A percentile compares a stretch with the other conserved stretches of the same genome.
Evolutionary conservation across 2,797 vertebrate species (phyloP).

Genomic region (Champsocephalus gunnari): DNA sequence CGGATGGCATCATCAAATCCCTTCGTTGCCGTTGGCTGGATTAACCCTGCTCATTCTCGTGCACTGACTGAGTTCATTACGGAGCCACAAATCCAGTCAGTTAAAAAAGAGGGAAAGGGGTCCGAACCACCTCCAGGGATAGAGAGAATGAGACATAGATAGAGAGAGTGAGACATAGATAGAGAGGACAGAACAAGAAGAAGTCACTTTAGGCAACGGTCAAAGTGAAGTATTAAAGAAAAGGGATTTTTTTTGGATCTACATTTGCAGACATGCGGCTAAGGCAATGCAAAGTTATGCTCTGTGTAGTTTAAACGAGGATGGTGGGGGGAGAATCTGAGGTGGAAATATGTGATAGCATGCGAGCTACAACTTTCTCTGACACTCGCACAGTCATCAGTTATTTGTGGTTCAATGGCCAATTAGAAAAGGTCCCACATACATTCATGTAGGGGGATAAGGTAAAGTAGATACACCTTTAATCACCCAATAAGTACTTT

Average conservation of each 20-base stretch:
- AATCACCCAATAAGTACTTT: too few relatives aligned
- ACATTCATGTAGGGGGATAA: not conserved
- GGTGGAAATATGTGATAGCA: not conserved
- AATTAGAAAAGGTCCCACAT: conserved; percentile 13
- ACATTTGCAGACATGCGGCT: conserved; percentile 27
- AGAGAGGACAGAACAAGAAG: conserved; percentile 46
- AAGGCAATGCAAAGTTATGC: conserved; percentile 38
- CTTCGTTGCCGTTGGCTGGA: conserved; percentile 82
- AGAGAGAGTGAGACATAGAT: conserved; percentile 43
- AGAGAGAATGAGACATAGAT: conserved; percentile 45
- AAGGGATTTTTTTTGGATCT: conserved; percentile 47
- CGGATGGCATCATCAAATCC: conserved; percentile 88
- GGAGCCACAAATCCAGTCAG: conserved; percentile 82
- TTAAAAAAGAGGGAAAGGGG: conserved; percentile 75
- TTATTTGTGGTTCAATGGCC: not conserved
- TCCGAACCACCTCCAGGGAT: conserved; percentile 61
- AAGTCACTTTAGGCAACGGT: conserved; percentile 65
- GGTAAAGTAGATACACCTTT: not conserved
- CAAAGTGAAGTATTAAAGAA: conserved; percentile 55
- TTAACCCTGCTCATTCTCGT: conserved; percentile 88
- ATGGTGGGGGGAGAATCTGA: conserved; percentile 9
- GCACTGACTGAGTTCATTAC: conserved; percentile 85
- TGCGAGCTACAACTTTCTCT: conserved; percentile 1
- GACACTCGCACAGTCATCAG: not conserved
- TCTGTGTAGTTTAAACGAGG: conserved; percentile 28